Base-by-base conservation (phyloP, 2,888 invertebrate species). In the Zaprionus lineosus region DNA sequence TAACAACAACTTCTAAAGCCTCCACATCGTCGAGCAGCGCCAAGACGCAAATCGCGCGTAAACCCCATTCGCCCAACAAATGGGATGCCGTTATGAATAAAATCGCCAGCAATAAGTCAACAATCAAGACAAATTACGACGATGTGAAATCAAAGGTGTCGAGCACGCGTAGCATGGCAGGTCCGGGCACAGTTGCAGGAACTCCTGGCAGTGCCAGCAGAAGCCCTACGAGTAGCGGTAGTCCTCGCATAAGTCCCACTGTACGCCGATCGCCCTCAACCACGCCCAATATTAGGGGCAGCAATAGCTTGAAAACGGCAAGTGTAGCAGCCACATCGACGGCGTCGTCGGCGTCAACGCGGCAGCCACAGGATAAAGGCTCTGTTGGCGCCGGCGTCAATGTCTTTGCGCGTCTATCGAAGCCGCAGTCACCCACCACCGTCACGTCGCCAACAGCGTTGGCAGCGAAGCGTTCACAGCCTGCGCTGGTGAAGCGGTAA, bases 61-160 rank as follows among this genome's bases (percentile, higher is more conserved):
- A 88, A 77, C 48, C 85, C 40, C 79, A 76, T 43, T 72, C 86
- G 41, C 86, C 88, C 29, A 90, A 90, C 12, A 93, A 95, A 73
- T 95, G 97, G 93, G 96, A 96, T 86, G 93, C 94, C 44, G 96
- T 97, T 41, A 94, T 95, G 93, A 95, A 94, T 89, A 95, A 95
- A 89, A 95, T 95, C 62, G 93, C 94, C 33, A 93, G 93, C 69
- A 93, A 93, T 59, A 93, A 94, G 77, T 76, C 85, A 50, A 74
- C 87, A 61, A 79, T 86, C 39, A 94, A 94, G 86, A 93, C 94
- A 7, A 93, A 94, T 70, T 91, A 93, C 71, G 96, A 95, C 90
- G 97, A 97, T 88, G 94, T 97, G 24, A 97, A 97, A 90, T 96
- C 97, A 37, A 95, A 96, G 90, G 94, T 96, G 60, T 92, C 92